phyloP scores from a whole-genome alignment of 2,113 vertebrate species.

The Tiliqua scincoides region DNA sequence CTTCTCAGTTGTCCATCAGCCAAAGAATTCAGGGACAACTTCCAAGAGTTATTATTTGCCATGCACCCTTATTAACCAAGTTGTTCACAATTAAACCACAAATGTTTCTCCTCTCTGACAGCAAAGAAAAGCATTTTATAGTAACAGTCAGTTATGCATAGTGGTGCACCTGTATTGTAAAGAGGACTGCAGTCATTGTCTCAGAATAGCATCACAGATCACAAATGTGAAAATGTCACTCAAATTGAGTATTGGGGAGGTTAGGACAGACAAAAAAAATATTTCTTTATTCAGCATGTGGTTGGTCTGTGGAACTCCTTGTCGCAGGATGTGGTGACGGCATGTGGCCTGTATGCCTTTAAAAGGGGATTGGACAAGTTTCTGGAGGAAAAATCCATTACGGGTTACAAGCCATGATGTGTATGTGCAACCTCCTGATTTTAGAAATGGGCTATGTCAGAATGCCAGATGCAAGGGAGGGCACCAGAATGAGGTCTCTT shows the following conservation, averaged over 20 bases:
- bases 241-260: too few relatives aligned
- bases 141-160: neutral
- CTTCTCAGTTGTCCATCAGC: conserved; percentile 54
- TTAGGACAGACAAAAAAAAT: too few relatives aligned
- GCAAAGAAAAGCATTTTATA: conserved; percentile 27
- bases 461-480: too few relatives aligned
- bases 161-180: neutral
- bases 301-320: neutral
- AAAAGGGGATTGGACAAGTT: too few relatives aligned
- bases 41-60: conserved; percentile 60
- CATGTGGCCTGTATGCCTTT: too few relatives aligned
- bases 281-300: too few relatives aligned
- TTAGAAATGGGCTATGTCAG: too few relatives aligned
- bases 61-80: conserved; percentile 53
- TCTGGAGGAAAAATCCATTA: too few relatives aligned
- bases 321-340: too few relatives aligned
- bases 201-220: neutral
- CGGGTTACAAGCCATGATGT: too few relatives aligned
- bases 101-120: conserved; percentile 37
- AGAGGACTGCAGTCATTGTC: neutral
- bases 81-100: conserved; percentile 67
- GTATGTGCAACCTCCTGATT: too few relatives aligned
- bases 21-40: conserved; percentile 67
- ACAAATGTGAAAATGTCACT: neutral
- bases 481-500: too few relatives aligned